Conservation (phyloP, 2,888 invertebrate species). For the Synanthedon vespiformis region DNA sequence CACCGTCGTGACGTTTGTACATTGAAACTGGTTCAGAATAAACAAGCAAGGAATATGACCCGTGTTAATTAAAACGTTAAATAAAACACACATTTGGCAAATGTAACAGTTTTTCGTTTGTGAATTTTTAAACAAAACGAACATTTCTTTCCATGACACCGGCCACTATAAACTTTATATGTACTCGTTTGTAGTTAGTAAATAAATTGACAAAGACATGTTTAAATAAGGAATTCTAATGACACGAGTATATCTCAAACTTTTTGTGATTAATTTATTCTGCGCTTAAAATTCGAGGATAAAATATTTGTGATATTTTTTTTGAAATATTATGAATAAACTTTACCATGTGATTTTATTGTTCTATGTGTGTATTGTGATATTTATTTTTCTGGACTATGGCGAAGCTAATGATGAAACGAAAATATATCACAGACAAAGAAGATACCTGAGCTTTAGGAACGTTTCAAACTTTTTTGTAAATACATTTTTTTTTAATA, state of each 20-base stretch:
- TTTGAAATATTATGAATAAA: conserved; percentile 9
- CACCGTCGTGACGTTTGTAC: conserved; percentile 6
- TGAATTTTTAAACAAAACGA: not conserved
- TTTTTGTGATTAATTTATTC: too few relatives aligned
- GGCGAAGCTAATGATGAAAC: conserved; percentile 26
- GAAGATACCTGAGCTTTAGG: conserved; percentile 33
- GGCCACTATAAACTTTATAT: not conserved
- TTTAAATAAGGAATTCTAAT: too few relatives aligned
- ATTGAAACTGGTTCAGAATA: conserved; percentile 14
- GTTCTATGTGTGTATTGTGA: conserved; percentile 29
- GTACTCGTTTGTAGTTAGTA: not conserved
- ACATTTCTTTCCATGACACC: not conserved
- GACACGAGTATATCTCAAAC: too few relatives aligned
- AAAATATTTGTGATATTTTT: not conserved
- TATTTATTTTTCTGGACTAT: conserved; percentile 26
- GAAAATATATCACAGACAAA: conserved; percentile 17
- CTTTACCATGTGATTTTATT: conserved; percentile 24
- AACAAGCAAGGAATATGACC: conserved; percentile 8
- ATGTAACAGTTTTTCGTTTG: conserved; percentile 11
- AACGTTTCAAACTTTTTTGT: conserved; percentile 48
- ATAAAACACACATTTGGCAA: conserved; percentile 23
- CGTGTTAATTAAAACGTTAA: conserved; percentile 16
- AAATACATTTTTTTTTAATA: conserved; percentile 23
- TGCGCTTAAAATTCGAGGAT: too few relatives aligned
- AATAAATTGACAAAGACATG: too few relatives aligned